phyloP scores from a whole-genome alignment of 2,888 invertebrate genomes.

The Chloroclysta siterata region DNA sequence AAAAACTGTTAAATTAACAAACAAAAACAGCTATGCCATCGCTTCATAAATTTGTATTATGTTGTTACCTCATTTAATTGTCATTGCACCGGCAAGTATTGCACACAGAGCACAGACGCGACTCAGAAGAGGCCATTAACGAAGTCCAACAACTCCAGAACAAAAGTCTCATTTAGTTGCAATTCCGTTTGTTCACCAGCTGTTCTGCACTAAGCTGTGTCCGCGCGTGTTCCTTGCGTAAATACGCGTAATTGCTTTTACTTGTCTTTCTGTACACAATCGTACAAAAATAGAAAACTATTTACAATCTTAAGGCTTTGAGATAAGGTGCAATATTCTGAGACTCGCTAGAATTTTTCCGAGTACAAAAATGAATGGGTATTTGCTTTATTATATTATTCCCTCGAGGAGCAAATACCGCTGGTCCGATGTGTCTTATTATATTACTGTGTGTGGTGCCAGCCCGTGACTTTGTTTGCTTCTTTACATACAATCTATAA shows the following conservation, averaged over 20 bases:
- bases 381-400: not conserved
- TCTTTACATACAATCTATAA: no score
- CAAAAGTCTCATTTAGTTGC: not conserved
- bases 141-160: not conserved
- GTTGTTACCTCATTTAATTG: no score
- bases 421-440: not conserved
- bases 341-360: not conserved
- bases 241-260: constrained; percentile 28
- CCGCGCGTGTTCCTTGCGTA: constrained; percentile 8
- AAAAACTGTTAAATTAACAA: no score
- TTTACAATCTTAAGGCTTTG: constrained; percentile 1
- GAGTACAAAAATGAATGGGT: not conserved
- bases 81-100: no score
- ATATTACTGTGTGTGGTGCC: not conserved
- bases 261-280: constrained; percentile 9
- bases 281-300: not conserved
- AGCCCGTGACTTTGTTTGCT: not conserved
- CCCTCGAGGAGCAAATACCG: not conserved
- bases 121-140: not conserved
- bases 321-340: constrained; percentile 9
- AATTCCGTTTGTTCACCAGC: constrained; percentile 1
- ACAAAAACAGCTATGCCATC: no score
- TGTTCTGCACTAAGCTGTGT: constrained; percentile 3
- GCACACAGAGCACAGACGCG: not conserved
- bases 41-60: no score